Percentiles rank a stretch among this genome's conserved stretches.
phyloP scores from a whole-genome alignment of 1,140 invertebrate genomes.

The Tetramorium alpestre region DNA sequence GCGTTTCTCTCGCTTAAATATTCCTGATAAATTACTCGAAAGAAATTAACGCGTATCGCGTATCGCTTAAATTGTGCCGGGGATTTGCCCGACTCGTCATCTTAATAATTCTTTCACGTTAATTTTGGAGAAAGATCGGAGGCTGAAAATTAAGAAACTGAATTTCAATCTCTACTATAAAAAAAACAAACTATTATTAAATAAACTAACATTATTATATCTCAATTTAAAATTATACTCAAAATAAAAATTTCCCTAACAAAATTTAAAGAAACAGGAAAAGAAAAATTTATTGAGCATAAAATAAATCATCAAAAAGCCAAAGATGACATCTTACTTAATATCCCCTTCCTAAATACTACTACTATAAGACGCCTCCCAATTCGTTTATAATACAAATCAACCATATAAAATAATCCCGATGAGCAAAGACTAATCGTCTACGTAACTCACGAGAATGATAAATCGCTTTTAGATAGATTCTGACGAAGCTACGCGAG shows the following conservation, averaged over 20 bases:
- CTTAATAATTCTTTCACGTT: not conserved
- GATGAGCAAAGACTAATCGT: constrained; percentile 87
- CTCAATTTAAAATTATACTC: too few species aligned
- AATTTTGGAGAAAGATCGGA: not conserved
- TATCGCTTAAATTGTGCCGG: not conserved
- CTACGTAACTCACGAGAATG: not conserved
- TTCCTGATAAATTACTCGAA: not conserved
- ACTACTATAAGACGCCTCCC: too few species aligned
- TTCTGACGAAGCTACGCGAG: not conserved
- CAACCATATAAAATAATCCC: constrained; percentile 87
- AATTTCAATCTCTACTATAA: not conserved
- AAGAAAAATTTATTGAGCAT: too few species aligned
- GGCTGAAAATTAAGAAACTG: not conserved
- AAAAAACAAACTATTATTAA: too few species aligned
- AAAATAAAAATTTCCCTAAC: too few species aligned
- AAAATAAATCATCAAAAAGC: too few species aligned
- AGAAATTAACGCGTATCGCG: not conserved
- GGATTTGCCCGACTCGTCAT: not conserved
- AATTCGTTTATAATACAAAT: too few species aligned
- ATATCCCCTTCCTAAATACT: too few species aligned
- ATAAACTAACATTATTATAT: too few species aligned
- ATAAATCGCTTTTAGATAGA: not conserved
- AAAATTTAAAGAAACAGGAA: too few species aligned
- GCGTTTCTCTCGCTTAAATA: not conserved
- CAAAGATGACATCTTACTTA: too few species aligned